A percentile compares a stretch with the other conserved stretches of the same genome.
Evolutionary conservation across 2,888 invertebrate genomes (phyloP).

Genomic region (Eubasilissa splendida): DNA sequence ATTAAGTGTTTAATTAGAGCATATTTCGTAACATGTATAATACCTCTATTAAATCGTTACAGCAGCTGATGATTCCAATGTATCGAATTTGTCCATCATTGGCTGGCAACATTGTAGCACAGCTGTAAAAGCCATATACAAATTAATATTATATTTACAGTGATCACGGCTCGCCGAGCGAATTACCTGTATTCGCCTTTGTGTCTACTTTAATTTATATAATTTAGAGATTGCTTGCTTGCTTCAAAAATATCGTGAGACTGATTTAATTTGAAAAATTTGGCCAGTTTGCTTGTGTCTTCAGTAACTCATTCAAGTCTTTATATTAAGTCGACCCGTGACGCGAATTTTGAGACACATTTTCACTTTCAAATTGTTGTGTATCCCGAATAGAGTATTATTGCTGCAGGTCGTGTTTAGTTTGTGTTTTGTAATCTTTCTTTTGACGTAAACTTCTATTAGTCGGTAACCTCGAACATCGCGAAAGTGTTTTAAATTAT

Average conservation of each 20-base stretch:
- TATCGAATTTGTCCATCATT: background rate
- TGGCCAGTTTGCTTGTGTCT: constrained; percentile 8
- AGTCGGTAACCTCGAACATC: constrained; percentile 15
- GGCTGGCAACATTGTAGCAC: constrained; percentile 26
- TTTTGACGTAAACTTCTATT: constrained; percentile 25
- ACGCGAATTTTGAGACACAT: constrained; percentile 33
- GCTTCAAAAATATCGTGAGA: constrained; percentile 3
- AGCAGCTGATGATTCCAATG: background rate
- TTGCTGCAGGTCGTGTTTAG: constrained; percentile 24
- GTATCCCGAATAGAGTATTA: constrained; percentile 11
- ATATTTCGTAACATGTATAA: too few species aligned
- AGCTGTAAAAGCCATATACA: constrained; percentile 41
- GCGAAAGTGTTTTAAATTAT: constrained; percentile 28
- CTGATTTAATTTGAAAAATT: constrained; percentile 2
- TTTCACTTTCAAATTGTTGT: constrained; percentile 39
- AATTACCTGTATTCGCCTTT: constrained; percentile 38
- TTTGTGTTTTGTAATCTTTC: constrained; percentile 27
- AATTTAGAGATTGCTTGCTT: constrained; percentile 1
- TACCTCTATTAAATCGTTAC: too few species aligned
- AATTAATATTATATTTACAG: constrained; percentile 33
- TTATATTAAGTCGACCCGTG: constrained; percentile 29
- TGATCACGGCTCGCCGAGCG: constrained; percentile 24
- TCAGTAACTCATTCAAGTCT: constrained; percentile 3
- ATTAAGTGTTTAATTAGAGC: too few species aligned
- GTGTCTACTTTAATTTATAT: constrained; percentile 20